A percentile compares a stretch with the other conserved stretches of the same genome.
Evolutionary conservation across 2,797 vertebrate species (phyloP).

Genomic region (Cynodonichthys magdalenae): DNA sequence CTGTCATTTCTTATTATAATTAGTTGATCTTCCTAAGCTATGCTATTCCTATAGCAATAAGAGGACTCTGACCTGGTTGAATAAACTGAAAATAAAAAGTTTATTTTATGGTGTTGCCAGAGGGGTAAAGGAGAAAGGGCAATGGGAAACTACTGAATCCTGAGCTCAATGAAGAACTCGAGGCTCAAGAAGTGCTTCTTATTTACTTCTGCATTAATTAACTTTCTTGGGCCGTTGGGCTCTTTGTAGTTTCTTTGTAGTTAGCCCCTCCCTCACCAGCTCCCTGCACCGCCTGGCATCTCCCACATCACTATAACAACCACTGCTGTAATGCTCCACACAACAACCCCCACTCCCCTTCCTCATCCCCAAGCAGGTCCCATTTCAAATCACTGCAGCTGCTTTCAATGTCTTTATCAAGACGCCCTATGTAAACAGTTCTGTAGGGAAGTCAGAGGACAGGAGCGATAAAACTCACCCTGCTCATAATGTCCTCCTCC

Average conservation of each 20-base stretch:
- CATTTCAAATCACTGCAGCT: constrained; percentile 36
- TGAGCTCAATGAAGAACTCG: constrained; percentile 44
- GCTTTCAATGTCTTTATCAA: background rate
- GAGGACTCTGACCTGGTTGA: constrained; percentile 19
- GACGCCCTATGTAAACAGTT: background rate
- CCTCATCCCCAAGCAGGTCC: constrained; percentile 14
- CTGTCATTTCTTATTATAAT: no score
- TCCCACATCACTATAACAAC: constrained; percentile 84
- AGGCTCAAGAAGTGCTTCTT: constrained; percentile 47
- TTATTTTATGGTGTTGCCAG: constrained; percentile 4
- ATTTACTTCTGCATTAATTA: constrained; percentile 80
- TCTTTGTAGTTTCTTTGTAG: constrained; percentile 61
- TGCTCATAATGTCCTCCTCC: constrained; percentile 74
- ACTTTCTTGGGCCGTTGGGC: constrained; percentile 65
- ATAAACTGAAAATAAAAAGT: background rate
- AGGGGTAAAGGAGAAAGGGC: constrained; percentile 22
- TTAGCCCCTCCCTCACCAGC: constrained; percentile 58
- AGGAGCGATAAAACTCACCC: constrained; percentile 57
- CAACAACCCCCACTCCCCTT: constrained; percentile 56
- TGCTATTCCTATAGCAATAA: background rate
- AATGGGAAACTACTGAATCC: constrained; percentile 25
- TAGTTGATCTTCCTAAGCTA: no score
- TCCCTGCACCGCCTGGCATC: constrained; percentile 73
- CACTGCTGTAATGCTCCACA: constrained; percentile 69
- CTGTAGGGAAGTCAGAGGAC: background rate